These are phyloP conservation scores for Thamnophis sirtalis DNA, from an alignment of 2,113 vertebrate genomes.

Conservation along the genomic window DNA sequence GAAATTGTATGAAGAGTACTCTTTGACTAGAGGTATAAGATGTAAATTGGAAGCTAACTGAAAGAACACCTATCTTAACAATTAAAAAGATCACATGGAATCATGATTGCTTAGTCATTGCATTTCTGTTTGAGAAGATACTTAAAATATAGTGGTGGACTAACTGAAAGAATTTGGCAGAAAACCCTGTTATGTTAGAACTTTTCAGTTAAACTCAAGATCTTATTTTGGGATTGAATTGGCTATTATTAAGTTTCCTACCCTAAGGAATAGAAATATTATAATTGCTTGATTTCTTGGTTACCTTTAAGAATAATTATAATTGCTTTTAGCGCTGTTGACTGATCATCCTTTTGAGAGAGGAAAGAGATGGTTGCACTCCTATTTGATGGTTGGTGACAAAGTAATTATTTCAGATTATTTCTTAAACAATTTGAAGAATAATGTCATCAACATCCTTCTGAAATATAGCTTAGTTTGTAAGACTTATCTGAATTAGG, in stretches of 20 bases:
- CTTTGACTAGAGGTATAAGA: neutral
- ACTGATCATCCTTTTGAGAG: neutral
- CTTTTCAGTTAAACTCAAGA: neutral
- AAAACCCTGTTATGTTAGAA: neutral
- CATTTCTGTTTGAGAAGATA: neutral
- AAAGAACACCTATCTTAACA: neutral
- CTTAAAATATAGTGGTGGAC: neutral
- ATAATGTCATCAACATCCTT: neutral
- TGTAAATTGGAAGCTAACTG: neutral
- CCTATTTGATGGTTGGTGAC: neutral
- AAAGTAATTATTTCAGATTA: neutral
- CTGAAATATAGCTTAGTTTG: neutral
- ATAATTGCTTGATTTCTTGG: neutral
- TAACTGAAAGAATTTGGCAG: neutral
- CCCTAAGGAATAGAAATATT: neutral
- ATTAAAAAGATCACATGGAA: neutral
- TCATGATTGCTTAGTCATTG: neutral
- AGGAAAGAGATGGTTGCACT: neutral
- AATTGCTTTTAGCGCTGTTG: neutral
- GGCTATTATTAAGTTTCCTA: neutral
- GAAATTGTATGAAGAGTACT: neutral
- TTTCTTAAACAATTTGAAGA: neutral
- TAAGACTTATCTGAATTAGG: neutral
- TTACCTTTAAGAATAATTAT: neutral
- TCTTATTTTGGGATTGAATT: neutral